Base-by-base conservation (phyloP, 2,113 vertebrate genomes). In the Cavia porcellus region DNA sequence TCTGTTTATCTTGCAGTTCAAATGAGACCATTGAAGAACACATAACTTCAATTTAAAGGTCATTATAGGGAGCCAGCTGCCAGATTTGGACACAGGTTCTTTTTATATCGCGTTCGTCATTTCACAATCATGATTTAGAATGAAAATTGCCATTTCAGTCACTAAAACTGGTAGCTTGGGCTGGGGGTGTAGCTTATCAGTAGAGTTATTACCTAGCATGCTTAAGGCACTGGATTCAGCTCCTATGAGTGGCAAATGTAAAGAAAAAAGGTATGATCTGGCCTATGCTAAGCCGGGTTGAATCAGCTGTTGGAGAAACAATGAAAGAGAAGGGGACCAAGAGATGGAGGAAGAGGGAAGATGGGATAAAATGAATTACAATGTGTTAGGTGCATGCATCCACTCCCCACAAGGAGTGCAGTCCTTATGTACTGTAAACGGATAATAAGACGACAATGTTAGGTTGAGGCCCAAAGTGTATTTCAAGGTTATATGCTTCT, bases 291-390 rank as follows among this genome's bases (percentile, higher is more conserved):
- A 11, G 52, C 47, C 62, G 75, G 62, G 24, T 45, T 91, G 66
- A 96, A 30, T 64, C 15, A 84, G 22, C 28, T 82, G 6, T 83
- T 96, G 61, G 52, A 80, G 42, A 85, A 97, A 28, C 20, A 91
- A 25, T 77, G 42, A 45, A 77, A 47, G 12, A 42, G 42, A 47
- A 45, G 12, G 24, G 12, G 42, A 77, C 12, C 42, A 47, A 30
- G 45, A 77, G 42, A 25, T 28, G 38, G 42, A 75, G 38, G 24
- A 14, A 47, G 42, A 4, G 25, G 12, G 12, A 10, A 28, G 24
- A 45, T 14, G 13, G 38, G 38, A 45, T 45, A 28, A 75, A 28
- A 45, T 28, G 4, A 28, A 28, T 75, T 74, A 74, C 38, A 25
- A 14, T 75, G 72, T 45, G 22, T 25, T 74, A 25, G 1, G 3